Evolutionary conservation across 2,113 vertebrate genomes (phyloP).

Genomic region (Laterallus jamaicensis): DNA sequence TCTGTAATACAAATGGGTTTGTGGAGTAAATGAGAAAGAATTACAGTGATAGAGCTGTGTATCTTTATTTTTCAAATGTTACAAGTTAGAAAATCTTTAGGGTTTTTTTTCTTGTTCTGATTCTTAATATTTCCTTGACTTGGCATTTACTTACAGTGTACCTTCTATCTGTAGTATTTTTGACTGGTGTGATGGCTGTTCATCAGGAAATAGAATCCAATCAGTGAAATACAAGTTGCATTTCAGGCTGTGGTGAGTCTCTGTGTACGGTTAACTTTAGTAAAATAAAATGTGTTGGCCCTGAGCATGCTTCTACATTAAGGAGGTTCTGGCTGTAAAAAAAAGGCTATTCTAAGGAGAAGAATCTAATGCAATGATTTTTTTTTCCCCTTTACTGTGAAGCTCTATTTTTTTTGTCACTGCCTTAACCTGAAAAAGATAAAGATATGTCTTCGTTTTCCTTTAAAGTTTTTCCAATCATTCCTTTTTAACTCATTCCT

Average conservation of each 20-base stretch:
- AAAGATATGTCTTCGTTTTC: conserved; percentile 56
- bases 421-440: conserved; percentile 18
- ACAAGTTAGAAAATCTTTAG: background rate
- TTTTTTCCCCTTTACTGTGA: background rate
- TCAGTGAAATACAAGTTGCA: background rate
- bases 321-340: background rate
- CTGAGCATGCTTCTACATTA: background rate
- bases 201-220: background rate
- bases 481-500: conserved; percentile 55
- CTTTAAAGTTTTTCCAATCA: conserved; percentile 33
- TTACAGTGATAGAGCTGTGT: background rate
- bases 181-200: background rate
- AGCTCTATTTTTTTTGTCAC: conserved; percentile 31
- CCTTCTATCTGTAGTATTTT: background rate
- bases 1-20: background rate
- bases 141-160: background rate
- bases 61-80: background rate
- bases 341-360: background rate
- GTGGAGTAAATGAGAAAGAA: background rate
- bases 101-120: background rate
- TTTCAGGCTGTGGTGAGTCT: background rate
- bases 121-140: background rate
- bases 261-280: background rate
- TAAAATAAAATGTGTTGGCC: background rate
- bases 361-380: background rate